A percentile compares a stretch with the other conserved stretches of the same genome.
These are phyloP conservation scores for Hipposideros armiger DNA, from an alignment of 2,113 vertebrate species.

Conservation along the genomic window DNA sequence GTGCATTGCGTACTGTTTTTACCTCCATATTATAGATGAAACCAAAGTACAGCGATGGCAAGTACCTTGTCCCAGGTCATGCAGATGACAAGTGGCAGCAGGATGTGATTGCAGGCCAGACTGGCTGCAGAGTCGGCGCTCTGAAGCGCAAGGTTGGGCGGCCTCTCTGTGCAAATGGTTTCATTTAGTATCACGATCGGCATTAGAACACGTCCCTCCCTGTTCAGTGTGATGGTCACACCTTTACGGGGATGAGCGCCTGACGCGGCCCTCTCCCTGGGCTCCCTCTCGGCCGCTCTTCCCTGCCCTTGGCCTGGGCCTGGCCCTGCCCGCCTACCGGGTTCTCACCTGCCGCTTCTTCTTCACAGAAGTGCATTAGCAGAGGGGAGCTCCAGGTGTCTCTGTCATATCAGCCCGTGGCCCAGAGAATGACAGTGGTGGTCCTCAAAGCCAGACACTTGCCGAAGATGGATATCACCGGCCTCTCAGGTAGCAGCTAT, in stretches of 20 bases:
- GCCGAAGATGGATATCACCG: conserved; percentile 98
- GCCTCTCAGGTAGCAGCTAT: conserved; percentile 98
- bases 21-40: neutral
- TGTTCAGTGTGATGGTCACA: no score
- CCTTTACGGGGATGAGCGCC: no score
- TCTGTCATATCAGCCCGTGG: conserved; percentile 97
- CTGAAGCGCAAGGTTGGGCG: neutral
- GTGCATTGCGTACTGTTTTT: neutral
- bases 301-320: neutral
- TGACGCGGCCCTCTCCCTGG: neutral
- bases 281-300: neutral
- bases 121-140: neutral
- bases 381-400: conserved; percentile 97
- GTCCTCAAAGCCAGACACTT: conserved; percentile 97
- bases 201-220: neutral
- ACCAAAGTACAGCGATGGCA: neutral
- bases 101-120: neutral
- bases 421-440: conserved; percentile 97
- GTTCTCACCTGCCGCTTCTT: conserved; percentile 18
- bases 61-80: neutral
- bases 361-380: conserved; percentile 91
- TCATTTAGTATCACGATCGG: neutral
- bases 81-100: neutral
- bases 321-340: neutral
- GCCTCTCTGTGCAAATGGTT: neutral